Percentiles rank a stretch among this genome's conserved stretches.
phyloP scores from a whole-genome alignment of 2,888 invertebrate genomes.

The Amiota mariae region DNA sequence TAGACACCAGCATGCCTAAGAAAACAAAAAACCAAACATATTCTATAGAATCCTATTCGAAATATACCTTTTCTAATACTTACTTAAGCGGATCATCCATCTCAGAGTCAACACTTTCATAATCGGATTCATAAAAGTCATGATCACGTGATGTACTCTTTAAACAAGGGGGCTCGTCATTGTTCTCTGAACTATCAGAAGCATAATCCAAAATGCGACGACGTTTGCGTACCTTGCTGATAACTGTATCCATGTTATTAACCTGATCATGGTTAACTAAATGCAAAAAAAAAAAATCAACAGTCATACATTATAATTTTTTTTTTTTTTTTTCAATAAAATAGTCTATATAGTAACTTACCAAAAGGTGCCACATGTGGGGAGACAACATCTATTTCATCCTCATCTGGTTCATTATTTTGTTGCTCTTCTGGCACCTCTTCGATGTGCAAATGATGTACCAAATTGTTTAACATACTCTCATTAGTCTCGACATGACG shows the following conservation, averaged over 20 bases:
- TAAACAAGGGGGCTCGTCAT: slow-evolving; percentile 78
- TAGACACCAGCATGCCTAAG: slow-evolving; percentile 89
- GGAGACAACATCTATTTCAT: slow-evolving; percentile 75
- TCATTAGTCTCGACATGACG: slow-evolving; percentile 81
- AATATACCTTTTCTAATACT: not conserved
- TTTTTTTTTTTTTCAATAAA: not conserved
- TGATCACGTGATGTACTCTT: slow-evolving; percentile 79
- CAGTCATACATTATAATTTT: not conserved
- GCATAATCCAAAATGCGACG: slow-evolving; percentile 80
- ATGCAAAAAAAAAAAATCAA: not conserved
- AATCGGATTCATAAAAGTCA: slow-evolving; percentile 82
- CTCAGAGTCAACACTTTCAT: slow-evolving; percentile 85
- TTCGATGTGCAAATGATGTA: slow-evolving; percentile 77
- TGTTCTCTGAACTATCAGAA: slow-evolving; percentile 78
- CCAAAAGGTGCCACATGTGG: slow-evolving; percentile 78
- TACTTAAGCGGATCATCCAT: slow-evolving; percentile 85
- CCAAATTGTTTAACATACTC: slow-evolving; percentile 78
- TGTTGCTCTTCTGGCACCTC: slow-evolving; percentile 60
- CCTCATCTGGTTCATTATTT: slow-evolving; percentile 70
- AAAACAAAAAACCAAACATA: slow-evolving; percentile 39
- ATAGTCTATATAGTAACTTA: slow-evolving; percentile 63
- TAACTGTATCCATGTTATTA: slow-evolving; percentile 75
- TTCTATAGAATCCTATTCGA: not conserved
- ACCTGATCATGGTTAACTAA: slow-evolving; percentile 70
- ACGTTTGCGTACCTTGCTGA: slow-evolving; percentile 74